These are phyloP conservation scores for rabbit (Oryctolagus cuniculus) DNA, from an alignment of 2,113 vertebrate genomes.

Conservation along the genomic window mOryCun1.1 NC_091450.1:41155001-41155500, in stretches of 20 bases:
- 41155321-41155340: background rate
- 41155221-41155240: background rate
- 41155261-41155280: background rate
- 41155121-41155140: fast-evolving
- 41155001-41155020: constrained; percentile 86
- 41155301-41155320: background rate
- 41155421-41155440: background rate
- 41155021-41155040: constrained; percentile 83
- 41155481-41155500: background rate
- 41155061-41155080: constrained; percentile 90
- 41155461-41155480: background rate
- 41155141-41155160: background rate
- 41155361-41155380: background rate
- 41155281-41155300: background rate
- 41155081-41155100: constrained; percentile 85
- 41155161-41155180: background rate
- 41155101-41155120: background rate
- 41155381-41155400: background rate
- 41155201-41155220: background rate
- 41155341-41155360: background rate
- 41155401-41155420: background rate
- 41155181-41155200: fast-evolving
- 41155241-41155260: background rate
- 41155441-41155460: background rate
- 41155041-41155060: constrained; percentile 89